Conservation (phyloP, 2,113 vertebrate species). For the Mastomys natalensis region DNA sequence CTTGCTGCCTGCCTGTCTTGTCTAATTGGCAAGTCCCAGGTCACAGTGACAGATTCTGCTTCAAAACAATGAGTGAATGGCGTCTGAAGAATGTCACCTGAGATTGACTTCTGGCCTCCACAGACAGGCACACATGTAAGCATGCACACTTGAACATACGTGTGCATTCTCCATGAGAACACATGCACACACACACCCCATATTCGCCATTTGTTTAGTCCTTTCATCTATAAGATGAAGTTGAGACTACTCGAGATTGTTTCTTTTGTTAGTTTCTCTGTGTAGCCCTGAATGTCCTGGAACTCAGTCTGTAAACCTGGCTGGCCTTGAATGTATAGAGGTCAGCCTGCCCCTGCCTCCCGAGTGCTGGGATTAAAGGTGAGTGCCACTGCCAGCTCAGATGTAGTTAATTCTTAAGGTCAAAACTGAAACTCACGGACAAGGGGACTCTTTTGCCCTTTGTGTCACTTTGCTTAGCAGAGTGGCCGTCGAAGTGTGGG, state of each 20-base stretch:
- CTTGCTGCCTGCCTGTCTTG: background rate
- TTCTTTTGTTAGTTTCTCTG: background rate
- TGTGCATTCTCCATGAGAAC: background rate
- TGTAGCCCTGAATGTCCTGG: background rate
- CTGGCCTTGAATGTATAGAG: background rate
- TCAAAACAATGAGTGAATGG: no score
- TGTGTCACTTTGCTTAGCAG: constrained; percentile 5
- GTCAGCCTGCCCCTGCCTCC: no score
- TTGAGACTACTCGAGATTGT: background rate
- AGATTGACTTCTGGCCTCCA: background rate
- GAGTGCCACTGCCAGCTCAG: no score
- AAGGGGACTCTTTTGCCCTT: background rate
- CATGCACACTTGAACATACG: background rate
- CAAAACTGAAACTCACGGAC: background rate
- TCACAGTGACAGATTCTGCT: background rate
- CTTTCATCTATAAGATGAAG: constrained; percentile 1
- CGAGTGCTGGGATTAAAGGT: no score
- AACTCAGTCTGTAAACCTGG: background rate
- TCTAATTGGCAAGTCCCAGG: background rate
- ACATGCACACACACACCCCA: background rate
- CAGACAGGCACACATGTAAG: no score
- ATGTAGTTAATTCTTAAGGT: background rate
- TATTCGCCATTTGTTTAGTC: constrained; percentile 4
- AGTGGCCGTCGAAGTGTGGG: background rate
- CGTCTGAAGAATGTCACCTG: background rate